A percentile compares a stretch with the other conserved stretches of the same genome.
Evolutionary conservation across 2,888 invertebrate species (phyloP).

Genomic region (Caenorhabditis sp.): DNA sequence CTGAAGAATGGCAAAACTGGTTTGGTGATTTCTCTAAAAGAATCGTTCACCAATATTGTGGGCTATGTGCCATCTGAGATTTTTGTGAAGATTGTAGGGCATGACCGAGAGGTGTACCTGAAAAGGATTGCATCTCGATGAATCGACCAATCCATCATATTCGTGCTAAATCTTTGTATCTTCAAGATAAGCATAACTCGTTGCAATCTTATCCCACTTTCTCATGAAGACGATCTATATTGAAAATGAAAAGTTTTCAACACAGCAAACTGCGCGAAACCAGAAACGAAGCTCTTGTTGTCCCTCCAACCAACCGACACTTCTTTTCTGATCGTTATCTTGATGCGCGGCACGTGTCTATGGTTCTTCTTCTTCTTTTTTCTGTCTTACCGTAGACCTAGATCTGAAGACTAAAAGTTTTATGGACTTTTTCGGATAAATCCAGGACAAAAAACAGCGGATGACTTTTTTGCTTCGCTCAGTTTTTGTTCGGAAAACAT

Average conservation of each 20-base stretch:
- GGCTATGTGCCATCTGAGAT: slow-evolving; percentile 1
- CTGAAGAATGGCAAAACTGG: too few species aligned
- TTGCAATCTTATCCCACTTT: background rate
- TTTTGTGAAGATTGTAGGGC: background rate
- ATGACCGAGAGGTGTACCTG: slow-evolving; percentile 5
- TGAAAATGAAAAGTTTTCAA: slow-evolving; percentile 11
- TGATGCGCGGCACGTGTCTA: slow-evolving; percentile 62
- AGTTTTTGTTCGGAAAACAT: slow-evolving; percentile 6
- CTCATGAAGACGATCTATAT: background rate
- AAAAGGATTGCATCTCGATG: background rate
- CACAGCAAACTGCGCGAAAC: slow-evolving; percentile 24
- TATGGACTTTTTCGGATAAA: slow-evolving; percentile 54
- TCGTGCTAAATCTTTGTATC: background rate
- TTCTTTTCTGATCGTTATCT: slow-evolving; percentile 38
- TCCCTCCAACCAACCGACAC: slow-evolving; percentile 15
- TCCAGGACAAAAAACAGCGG: slow-evolving; percentile 57
- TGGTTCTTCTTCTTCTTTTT: slow-evolving; percentile 5
- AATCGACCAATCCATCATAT: slow-evolving; percentile 22
- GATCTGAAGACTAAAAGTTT: slow-evolving; percentile 40
- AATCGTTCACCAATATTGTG: too few species aligned
- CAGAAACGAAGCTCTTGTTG: slow-evolving; percentile 37
- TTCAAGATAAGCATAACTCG: background rate
- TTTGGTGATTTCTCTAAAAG: too few species aligned
- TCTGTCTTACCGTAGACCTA: slow-evolving; percentile 42
- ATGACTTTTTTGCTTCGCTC: slow-evolving; percentile 28